Conservation (phyloP, 2,888 invertebrate genomes). For the Conomelus anceps region DNA sequence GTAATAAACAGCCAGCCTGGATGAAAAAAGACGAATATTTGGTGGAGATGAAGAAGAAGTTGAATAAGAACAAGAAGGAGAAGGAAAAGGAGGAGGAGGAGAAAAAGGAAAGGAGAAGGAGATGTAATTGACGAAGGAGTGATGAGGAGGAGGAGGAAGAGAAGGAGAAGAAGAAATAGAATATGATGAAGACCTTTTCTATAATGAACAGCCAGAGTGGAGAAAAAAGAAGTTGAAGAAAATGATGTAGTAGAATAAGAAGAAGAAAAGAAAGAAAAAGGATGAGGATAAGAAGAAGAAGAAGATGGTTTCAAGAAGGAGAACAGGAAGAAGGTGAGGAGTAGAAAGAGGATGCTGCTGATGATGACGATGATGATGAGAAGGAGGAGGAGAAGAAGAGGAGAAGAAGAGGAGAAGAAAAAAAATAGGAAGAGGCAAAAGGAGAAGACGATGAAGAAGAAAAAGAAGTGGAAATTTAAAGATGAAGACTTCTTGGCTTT, state of each 20-base stretch:
- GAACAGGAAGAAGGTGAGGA: neutral
- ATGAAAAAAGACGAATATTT: too few species aligned
- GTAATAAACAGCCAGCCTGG: constrained; percentile 2
- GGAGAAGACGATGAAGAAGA: neutral
- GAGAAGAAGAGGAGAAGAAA: neutral
- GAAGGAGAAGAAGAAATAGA: neutral
- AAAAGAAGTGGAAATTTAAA: neutral
- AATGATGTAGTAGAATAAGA: too few species aligned
- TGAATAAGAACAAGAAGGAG: too few species aligned
- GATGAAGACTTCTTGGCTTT: neutral
- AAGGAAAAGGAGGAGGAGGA: constrained; percentile 5
- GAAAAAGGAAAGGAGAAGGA: constrained; percentile 18
- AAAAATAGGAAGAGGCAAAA: neutral
- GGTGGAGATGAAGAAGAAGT: constrained; percentile 16
- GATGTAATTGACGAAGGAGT: constrained; percentile 4
- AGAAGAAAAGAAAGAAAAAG: neutral
- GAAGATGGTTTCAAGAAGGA: neutral
- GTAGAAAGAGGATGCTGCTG: neutral
- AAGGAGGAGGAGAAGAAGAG: neutral
- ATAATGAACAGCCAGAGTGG: neutral
- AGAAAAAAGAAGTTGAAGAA: neutral
- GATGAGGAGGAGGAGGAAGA: neutral
- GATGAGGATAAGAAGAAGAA: neutral
- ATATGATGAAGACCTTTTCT: neutral
- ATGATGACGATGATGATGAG: neutral